phyloP scores from a whole-genome alignment of 2,797 vertebrate genomes.

The Tangara arthus region DNA sequence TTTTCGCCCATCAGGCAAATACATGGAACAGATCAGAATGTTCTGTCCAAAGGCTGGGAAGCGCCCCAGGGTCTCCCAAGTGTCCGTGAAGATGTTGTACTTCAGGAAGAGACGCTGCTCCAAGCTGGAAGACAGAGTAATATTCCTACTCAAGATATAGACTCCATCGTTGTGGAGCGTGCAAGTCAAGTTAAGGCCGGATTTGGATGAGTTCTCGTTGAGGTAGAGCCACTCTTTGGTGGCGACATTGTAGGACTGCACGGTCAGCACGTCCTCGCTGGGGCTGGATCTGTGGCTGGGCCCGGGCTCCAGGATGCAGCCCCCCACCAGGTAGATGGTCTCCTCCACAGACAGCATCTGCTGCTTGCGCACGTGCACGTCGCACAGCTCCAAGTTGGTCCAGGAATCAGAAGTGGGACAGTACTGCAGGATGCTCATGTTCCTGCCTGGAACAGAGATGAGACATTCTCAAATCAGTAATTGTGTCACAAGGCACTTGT shows the following conservation, averaged over 20 bases:
- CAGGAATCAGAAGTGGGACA: conserved; percentile 87
- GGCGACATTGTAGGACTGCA: conserved; percentile 88
- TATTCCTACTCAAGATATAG: conserved; percentile 93
- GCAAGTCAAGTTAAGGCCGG: conserved; percentile 92
- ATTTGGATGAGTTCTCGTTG: conserved; percentile 91
- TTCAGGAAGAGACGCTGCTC: conserved; percentile 92
- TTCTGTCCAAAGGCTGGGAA: conserved; percentile 91
- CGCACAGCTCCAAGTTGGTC: conserved; percentile 84
- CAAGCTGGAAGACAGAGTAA: conserved; percentile 85
- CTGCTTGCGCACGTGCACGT: conserved; percentile 91
- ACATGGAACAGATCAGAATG: conserved; percentile 91
- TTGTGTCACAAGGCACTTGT: background rate
- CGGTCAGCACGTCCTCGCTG: conserved; percentile 86
- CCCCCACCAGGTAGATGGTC: conserved; percentile 93
- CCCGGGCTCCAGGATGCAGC: conserved; percentile 87
- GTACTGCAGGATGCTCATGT: conserved; percentile 89
- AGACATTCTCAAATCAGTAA: background rate
- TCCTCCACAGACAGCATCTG: conserved; percentile 97
- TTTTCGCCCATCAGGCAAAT: conserved; percentile 82
- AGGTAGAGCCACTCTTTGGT: conserved; percentile 89
- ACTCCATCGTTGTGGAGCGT: conserved; percentile 93
- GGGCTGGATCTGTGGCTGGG: conserved; percentile 75
- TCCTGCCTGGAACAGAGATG: conserved; percentile 82
- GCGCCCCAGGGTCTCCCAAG: conserved; percentile 88
- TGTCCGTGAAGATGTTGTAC: conserved; percentile 90